Evolutionary conservation across 2,888 invertebrate species (phyloP), one percentile per base, ranked within the genome.

Genomic region (Drosophila putrida): DNA sequence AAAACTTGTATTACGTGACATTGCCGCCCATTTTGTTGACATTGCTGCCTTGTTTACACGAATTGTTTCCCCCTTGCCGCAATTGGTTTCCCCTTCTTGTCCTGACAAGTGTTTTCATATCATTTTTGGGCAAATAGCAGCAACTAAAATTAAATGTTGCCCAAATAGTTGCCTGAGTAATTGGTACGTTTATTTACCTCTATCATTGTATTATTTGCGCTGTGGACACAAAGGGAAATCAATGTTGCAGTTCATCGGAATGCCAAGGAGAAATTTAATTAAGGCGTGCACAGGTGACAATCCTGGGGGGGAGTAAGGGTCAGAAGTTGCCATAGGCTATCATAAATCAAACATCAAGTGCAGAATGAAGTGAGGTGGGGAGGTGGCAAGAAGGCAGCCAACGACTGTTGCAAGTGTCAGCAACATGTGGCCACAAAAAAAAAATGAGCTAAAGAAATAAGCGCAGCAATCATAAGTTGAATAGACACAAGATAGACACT

Each of bases 381-480:
- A 10, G 20, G 9, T 25, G 1, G n/a, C 2, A 35, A 53, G 67
- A 39, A 9, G 43, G 28, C 33, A 41, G 46, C 13, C 58, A 62
- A 53, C 71, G 68, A 75, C 75, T 80, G 82, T 83, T 85, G 85
- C 81, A 88, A 87, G 72, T 87, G 88, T 88, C 86, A 87, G 90
- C 88, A 88, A 89, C 88, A 88, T 89, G 89, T 88, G 90, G 85
- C 81, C 68, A 70, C 54, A 49, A 60, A 57, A 59, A 82, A 77
- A 78, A 82, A 75, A 68, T 36, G 55, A 72, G 68, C 62, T 50
- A 33, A 77, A 59, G 65, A 60, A 71, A 78, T 54, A 65, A 73
- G 49, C 63, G 60, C 46, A 53, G 68, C 62, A 73, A 79, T 72
- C 66, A 71, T 64, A 78, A 75, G 62, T 62, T 55, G 53, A 68